Evolutionary conservation across 2,113 vertebrate species (phyloP).

Genomic region (Hemiscyllium ocellatum): DNA sequence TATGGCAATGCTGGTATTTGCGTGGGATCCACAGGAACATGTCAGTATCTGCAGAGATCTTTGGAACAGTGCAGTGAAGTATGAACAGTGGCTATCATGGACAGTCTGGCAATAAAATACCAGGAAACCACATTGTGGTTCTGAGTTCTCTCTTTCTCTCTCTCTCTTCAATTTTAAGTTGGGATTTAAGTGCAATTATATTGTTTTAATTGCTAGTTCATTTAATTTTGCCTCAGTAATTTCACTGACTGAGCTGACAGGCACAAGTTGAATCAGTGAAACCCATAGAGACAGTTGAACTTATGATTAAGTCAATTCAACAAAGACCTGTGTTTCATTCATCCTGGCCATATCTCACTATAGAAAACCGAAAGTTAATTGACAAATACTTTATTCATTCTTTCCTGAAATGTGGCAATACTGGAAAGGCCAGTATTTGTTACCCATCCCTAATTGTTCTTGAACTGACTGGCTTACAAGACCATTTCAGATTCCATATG

Average conservation of each 20-base stretch:
- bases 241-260: slow-evolving; percentile 2
- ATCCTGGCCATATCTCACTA: not conserved
- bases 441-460: no score
- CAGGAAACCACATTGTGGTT: not conserved
- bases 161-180: not conserved
- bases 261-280: not conserved
- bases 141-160: not conserved
- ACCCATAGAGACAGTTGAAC: not conserved
- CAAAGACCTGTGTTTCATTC: not conserved
- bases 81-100: not conserved
- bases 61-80: not conserved
- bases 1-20: not conserved
- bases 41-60: not conserved
- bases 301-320: not conserved
- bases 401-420: no score
- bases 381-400: no score
- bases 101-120: not conserved
- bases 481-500: no score
- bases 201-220: not conserved
- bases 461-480: no score
- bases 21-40: not conserved
- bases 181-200: not conserved
- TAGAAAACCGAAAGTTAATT: not conserved
- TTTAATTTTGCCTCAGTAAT: not conserved
- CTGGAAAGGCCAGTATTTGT: no score